phyloP scores from a whole-genome alignment of 2,113 vertebrate species.

The Ceuthmochares aereus region DNA sequence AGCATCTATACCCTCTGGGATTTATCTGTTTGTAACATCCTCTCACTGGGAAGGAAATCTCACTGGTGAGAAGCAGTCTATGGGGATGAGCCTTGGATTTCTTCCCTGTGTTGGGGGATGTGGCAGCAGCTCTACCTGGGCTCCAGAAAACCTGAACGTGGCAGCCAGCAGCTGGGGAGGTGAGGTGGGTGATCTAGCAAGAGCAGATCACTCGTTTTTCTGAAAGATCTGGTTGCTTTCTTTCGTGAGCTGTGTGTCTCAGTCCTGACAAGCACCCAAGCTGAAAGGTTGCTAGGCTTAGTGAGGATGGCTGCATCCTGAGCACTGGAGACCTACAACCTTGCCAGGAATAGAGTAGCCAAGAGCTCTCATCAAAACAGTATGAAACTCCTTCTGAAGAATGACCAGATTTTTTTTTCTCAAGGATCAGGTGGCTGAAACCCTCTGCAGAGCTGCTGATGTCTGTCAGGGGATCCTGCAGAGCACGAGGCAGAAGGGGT shows the following conservation, averaged over 20 bases:
- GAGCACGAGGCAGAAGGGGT: neutral
- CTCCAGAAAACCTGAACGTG: neutral
- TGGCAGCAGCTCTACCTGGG: neutral
- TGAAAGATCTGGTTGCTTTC: neutral
- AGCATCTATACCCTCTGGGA: neutral
- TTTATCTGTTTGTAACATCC: neutral
- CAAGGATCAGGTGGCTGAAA: neutral
- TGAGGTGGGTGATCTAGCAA: neutral
- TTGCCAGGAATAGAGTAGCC: neutral
- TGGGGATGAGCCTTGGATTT: neutral
- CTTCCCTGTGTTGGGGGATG: neutral
- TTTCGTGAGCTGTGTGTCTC: neutral
- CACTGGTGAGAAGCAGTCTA: neutral
- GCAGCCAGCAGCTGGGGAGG: neutral
- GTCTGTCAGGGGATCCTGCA: neutral
- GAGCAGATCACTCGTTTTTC: neutral
- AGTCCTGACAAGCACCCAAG: neutral
- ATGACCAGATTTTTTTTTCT: neutral
- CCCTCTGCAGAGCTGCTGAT: neutral
- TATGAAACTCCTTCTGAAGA: neutral
- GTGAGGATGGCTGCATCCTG: rapidly evolving
- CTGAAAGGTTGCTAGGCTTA: neutral
- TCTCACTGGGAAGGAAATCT: neutral
- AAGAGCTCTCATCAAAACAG: neutral
- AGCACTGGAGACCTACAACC: neutral